Percentiles rank a stretch among this genome's conserved stretches.
These are phyloP conservation scores for Oreotrochilus melanogaster DNA, from an alignment of 2,113 vertebrate species.

Conservation along the genomic window DNA sequence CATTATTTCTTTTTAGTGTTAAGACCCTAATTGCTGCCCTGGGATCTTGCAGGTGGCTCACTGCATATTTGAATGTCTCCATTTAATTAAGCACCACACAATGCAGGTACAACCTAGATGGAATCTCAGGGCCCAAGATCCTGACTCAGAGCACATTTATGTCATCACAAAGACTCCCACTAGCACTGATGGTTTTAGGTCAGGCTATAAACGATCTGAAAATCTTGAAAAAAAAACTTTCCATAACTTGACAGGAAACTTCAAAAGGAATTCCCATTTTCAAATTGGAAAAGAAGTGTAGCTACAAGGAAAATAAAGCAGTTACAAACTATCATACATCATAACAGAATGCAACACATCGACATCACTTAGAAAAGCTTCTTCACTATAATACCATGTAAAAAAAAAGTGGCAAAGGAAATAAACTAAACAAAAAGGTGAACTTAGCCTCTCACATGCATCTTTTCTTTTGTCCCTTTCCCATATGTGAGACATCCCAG, in stretches of 20 bases:
- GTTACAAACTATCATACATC: not conserved
- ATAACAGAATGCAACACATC: not conserved
- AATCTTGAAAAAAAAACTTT: not conserved
- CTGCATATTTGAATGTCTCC: not conserved
- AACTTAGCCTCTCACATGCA: not conserved
- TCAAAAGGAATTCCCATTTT: not conserved
- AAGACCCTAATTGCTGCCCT: not conserved
- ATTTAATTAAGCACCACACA: not conserved
- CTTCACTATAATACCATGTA: not conserved
- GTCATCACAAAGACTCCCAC: not conserved
- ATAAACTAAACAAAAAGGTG: not conserved
- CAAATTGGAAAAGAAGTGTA: not conserved
- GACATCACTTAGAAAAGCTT: not conserved
- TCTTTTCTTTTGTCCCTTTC: not conserved
- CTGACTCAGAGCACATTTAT: not conserved
- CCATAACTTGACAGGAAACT: not conserved
- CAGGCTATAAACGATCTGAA: not conserved
- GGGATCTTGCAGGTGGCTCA: not conserved
- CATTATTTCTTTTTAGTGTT: not conserved
- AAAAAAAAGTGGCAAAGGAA: not conserved
- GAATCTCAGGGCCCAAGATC: not conserved
- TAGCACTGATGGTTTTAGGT: not conserved
- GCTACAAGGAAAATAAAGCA: not conserved
- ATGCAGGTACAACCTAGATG: not conserved
- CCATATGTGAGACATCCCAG: not conserved